Base-by-base conservation (phyloP, 1,140 invertebrate genomes). In the Bombus superbus region DNA sequence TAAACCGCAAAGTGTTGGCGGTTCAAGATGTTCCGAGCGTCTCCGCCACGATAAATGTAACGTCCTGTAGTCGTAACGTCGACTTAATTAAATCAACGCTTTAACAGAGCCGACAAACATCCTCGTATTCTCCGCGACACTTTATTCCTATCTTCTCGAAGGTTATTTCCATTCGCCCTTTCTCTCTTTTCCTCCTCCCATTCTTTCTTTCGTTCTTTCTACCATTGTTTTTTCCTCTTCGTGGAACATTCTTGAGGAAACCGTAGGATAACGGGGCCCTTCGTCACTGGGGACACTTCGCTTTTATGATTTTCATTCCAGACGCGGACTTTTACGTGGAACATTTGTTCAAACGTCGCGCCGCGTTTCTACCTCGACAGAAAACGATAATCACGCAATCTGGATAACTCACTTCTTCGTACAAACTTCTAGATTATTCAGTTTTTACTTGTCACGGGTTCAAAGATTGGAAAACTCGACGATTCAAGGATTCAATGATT, bases 271-370 rank as follows among this genome's bases (percentile, higher is more conserved):
- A 32, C 28, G n/a, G 13, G 22, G 25, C 8, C n/a, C 15, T 68
- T 44, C 71, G 42, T 73, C 71, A 47, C 40, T 1, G 42, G n/a
- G n/a, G 42, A 73, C 44, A 32, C 71, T 44, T 73, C 42, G 18
- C 71, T 44, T 73, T 73, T 73, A 73, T 73, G 71, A 73, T 73
- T 73, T 73, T 73, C 71, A 73, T 73, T 73, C 71, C 40, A 62
- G n/a, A 15, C 71, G 11, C 38, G 15, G 42, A 10, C 28, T 44
- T 32, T 22, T 32, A 22, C 8, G n/a, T n/a, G 13, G n/a, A 47
- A 73, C 71, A 73, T 47, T 73, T 73, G 42, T 73, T 73, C 40
- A 32, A 44, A 44, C 71, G 71, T 73, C 71, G 71, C 71, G n/a
- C 0, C 28, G 38, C 13, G 11, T 15, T 32, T 32, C 15, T 44